A percentile compares a stretch with the other conserved stretches of the same genome.
phyloP scores from a whole-genome alignment of 1,140 invertebrate genomes.

The Heliothis virescens region DNA sequence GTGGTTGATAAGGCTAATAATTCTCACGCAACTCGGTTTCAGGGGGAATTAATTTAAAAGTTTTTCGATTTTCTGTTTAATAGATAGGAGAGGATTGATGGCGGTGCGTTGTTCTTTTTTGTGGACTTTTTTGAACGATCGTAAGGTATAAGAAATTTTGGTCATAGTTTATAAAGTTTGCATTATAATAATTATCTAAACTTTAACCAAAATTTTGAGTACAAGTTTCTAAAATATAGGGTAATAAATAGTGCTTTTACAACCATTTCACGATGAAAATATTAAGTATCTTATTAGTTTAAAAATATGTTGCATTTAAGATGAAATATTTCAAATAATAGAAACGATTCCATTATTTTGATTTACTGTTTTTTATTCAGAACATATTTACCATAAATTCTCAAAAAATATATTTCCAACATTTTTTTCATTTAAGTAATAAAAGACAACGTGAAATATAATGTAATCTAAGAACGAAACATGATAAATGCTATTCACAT shows the following conservation, averaged over 20 bases:
- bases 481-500: neutral
- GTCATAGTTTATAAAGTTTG: no score
- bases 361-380: neutral
- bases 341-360: no score
- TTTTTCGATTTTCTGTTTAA: conserved; percentile 44
- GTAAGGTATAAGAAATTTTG: no score
- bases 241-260: no score
- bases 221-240: no score
- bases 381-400: neutral
- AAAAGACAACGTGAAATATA: neutral
- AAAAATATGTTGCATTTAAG: no score
- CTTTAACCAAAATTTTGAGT: no score
- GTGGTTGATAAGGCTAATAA: conserved; percentile 37
- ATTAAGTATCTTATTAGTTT: no score
- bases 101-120: neutral
- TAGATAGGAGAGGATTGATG: conserved; percentile 9
- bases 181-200: no score
- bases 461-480: neutral
- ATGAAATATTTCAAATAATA: no score
- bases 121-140: neutral
- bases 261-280: no score
- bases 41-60: conserved; percentile 36
- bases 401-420: neutral
- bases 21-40: conserved; percentile 33
- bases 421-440: neutral